A percentile compares a stretch with the other conserved stretches of the same genome.
Evolutionary conservation across 1,140 invertebrate genomes (phyloP).

Genomic region (Drosophila tristis): DNA sequence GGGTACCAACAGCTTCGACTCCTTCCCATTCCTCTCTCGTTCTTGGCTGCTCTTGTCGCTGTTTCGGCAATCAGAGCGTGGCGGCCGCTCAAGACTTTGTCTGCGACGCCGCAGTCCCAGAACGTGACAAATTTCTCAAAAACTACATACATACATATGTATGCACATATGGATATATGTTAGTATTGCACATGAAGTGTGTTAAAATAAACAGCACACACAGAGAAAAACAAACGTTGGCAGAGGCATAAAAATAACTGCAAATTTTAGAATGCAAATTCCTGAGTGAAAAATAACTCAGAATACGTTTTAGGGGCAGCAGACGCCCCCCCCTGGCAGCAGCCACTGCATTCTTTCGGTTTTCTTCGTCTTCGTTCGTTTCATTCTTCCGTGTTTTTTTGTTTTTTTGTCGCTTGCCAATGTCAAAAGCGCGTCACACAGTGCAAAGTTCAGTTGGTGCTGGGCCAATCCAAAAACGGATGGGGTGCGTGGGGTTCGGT

Average conservation of each 20-base stretch:
- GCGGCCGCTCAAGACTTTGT: slow-evolving; percentile 40
- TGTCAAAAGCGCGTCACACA: slow-evolving; percentile 28
- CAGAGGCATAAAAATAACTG: slow-evolving; percentile 69
- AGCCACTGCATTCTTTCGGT: too few species aligned
- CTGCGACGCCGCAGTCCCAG: slow-evolving; percentile 43
- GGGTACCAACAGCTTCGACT: neutral
- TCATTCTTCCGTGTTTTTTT: slow-evolving; percentile 19
- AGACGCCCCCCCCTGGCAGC: too few species aligned
- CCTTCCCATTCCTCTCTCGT: slow-evolving; percentile 11
- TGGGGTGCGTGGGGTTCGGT: slow-evolving; percentile 23
- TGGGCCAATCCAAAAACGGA: neutral
- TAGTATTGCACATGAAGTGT: too few species aligned
- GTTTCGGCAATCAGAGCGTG: slow-evolving; percentile 58
- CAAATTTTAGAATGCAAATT: slow-evolving; percentile 64
- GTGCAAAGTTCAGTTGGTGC: slow-evolving; percentile 3
- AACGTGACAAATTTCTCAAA: slow-evolving; percentile 78
- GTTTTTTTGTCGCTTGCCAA: slow-evolving; percentile 15
- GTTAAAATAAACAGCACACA: neutral
- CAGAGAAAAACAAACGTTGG: slow-evolving; percentile 43
- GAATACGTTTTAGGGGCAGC: neutral
- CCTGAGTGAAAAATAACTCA: slow-evolving; percentile 47
- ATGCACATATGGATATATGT: too few species aligned
- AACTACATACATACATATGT: too few species aligned
- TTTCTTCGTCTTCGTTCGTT: neutral
- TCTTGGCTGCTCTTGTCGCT: slow-evolving; percentile 16